Evolutionary conservation across 2,888 invertebrate genomes (phyloP), one percentile per base, ranked within the genome.

Genomic region (Tachystola acroxantha): DNA sequence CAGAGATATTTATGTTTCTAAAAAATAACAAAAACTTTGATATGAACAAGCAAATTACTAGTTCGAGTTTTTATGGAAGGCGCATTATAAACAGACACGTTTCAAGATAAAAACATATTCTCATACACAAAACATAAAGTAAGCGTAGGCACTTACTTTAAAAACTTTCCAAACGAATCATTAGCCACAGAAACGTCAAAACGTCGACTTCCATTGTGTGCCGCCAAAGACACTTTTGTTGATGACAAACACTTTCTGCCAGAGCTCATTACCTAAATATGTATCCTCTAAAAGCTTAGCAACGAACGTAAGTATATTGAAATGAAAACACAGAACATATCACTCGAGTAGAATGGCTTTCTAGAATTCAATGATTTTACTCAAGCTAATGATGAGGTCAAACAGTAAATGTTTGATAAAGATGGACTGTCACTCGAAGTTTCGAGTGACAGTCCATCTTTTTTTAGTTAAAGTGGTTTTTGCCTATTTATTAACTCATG

Each of bases 211-310:
- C 28, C 10, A 10, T 28, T 34, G 27, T 28, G 10, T 10, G 16
- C 16, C 7, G 14, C 2, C 27, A 24, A 26, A 30, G 19, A 31
- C 13, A 31, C 24, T 25, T 36, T 36, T 30, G 24, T 48, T 46
- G 48, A 41, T 24, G 39, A 37, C 40, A 34, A 42, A 39, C 34
- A 41, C 40, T 50, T 53, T 46, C 37, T 36, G 34, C 32, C 35
- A 42, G 33, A 40, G 35, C 30, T 32, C 42, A 39, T 45, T 40
- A 44, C 45, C 29, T 7, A 32, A 35, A 41, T 41, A 19, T 34
- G 26, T 36, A 38, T 43, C 38, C 38, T 40, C 36, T 50, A 37
- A 35, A 37, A 42, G 40, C 34, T 37, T 34, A 39, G 29, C 40
- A 37, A 38, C 41, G 13, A 38, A 38, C 40, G 13, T 19, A 28